These are phyloP conservation scores for Psammodynastes pulverulentus DNA, from an alignment of 2,113 vertebrate species.

Conservation along the genomic window DNA sequence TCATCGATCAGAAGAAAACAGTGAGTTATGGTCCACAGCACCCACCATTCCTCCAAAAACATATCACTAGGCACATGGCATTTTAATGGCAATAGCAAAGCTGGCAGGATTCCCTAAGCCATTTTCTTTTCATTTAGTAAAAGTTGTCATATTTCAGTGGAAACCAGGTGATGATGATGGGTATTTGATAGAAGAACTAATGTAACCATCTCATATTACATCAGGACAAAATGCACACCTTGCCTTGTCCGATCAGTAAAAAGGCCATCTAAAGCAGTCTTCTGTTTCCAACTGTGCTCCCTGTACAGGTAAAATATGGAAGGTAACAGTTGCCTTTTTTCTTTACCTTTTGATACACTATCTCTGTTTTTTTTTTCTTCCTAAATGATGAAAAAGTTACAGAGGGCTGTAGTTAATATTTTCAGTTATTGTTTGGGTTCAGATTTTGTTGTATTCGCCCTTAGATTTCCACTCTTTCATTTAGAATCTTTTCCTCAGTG, in stretches of 20 bases:
- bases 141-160: neutral
- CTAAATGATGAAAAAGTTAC: neutral
- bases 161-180: neutral
- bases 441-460: neutral
- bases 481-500: neutral
- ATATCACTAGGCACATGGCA: neutral
- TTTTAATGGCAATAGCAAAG: neutral
- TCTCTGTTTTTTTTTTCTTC: neutral
- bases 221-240: neutral
- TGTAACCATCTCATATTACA: neutral
- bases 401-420: neutral
- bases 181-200: neutral
- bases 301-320: neutral
- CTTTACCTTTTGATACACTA: neutral
- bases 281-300: neutral
- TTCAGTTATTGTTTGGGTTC: neutral
- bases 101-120: neutral
- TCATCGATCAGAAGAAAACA: slow-evolving; percentile 51
- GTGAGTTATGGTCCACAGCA: slow-evolving; percentile 62
- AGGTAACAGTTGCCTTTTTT: neutral
- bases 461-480: neutral
- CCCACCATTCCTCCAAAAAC: fast-evolving
- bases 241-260: neutral
- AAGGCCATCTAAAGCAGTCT: neutral
- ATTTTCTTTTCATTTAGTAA: neutral